Conservation (phyloP, 2,888 invertebrate species). For the Capitulum mitella region DNA sequence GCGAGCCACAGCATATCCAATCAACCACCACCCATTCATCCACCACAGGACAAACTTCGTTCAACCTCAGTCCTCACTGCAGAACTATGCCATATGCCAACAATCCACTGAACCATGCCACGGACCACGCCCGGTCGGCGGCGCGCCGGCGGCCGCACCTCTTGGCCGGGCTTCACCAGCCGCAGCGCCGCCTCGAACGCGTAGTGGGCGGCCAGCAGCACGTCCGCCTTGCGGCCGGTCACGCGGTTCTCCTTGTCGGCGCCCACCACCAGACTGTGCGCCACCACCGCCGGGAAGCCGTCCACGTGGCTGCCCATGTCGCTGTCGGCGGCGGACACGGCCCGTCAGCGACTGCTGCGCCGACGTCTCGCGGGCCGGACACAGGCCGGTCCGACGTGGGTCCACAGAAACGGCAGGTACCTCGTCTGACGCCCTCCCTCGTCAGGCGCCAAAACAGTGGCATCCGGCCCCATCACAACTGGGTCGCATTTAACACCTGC, state of each 20-base stretch:
- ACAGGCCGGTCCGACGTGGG: neutral
- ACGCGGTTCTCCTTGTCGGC: conserved; percentile 64
- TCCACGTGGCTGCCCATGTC: conserved; percentile 96
- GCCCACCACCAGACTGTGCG: conserved; percentile 88
- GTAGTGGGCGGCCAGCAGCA: conserved; percentile 85
- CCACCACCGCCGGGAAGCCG: conserved; percentile 96
- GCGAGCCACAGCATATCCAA: no score
- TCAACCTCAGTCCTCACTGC: no score
- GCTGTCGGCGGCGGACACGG: neutral
- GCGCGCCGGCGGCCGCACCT: neutral
- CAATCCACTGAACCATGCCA: no score
- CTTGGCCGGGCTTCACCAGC: conserved; percentile 62
- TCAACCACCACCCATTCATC: no score
- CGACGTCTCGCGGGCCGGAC: neutral
- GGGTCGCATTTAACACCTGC: no score
- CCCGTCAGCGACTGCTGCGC: neutral
- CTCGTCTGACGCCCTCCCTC: no score
- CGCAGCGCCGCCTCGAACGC: conserved; percentile 93
- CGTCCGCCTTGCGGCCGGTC: conserved; percentile 86
- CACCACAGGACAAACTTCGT: no score
- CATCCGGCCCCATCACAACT: no score
- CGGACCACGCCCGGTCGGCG: neutral
- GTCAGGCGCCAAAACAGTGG: no score
- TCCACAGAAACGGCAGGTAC: no score
- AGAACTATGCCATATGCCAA: no score